Conservation (phyloP, 23 tunicate genomes). For the Styela plicata region DNA sequence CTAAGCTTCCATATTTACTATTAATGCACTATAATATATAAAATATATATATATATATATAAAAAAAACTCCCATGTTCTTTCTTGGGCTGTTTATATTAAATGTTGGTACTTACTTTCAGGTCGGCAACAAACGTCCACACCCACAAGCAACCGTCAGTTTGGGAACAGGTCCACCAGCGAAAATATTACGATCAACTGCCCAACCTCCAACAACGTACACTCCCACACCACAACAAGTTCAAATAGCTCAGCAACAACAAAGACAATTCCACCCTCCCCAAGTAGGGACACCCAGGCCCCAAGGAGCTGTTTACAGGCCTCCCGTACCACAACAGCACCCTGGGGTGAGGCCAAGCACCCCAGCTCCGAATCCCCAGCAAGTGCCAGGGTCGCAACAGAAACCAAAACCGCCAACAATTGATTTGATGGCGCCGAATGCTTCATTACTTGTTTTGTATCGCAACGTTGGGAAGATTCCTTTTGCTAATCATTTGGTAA, state of each 20-base stretch:
- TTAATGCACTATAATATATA: no score
- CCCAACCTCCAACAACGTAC: slow-evolving; percentile 1
- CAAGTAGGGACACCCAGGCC: neutral
- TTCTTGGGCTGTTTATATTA: no score
- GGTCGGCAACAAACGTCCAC: neutral
- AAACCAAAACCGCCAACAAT: slow-evolving; percentile 51
- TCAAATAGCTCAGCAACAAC: neutral
- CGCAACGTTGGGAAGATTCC: slow-evolving; percentile 72
- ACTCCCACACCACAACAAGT: neutral
- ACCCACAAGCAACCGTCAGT: neutral
- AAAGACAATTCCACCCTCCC: slow-evolving; percentile 1
- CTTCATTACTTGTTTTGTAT: slow-evolving; percentile 65
- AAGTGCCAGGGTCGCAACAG: slow-evolving; percentile 4
- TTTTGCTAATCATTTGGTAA: slow-evolving; percentile 57
- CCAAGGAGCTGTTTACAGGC: slow-evolving; percentile 1
- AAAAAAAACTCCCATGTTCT: no score
- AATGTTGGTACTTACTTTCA: no score
- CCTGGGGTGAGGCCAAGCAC: neutral
- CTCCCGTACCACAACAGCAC: slow-evolving; percentile 21
- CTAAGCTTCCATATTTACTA: no score
- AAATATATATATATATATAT: no score
- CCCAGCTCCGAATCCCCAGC: slow-evolving; percentile 1
- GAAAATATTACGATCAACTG: neutral
- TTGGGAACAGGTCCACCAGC: neutral
- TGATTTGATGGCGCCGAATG: slow-evolving; percentile 92